Evolutionary conservation across 2,888 invertebrate species (phyloP).

Genomic region (Petrolisthes manimaculis): DNA sequence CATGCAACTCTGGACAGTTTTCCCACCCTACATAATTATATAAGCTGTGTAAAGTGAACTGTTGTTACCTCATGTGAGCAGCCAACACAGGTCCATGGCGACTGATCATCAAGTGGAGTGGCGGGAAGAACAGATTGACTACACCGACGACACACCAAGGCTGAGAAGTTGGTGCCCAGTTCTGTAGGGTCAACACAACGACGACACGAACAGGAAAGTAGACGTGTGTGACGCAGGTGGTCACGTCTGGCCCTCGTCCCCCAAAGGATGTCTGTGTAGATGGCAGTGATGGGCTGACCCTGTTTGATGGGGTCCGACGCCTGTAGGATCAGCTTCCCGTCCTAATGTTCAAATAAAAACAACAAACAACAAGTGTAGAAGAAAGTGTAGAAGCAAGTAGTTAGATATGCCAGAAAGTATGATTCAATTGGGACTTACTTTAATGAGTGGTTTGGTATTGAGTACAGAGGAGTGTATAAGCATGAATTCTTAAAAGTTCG

Average conservation of each 20-base stretch:
- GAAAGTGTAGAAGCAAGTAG: too few relatives aligned
- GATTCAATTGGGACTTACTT: too few relatives aligned
- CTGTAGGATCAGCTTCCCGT: slow-evolving; percentile 74
- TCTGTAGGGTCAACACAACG: slow-evolving; percentile 66
- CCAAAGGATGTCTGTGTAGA: slow-evolving; percentile 66
- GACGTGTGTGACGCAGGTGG: slow-evolving; percentile 58
- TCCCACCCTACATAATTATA: too few relatives aligned
- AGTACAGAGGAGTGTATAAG: not conserved
- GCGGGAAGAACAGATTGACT: slow-evolving; percentile 73
- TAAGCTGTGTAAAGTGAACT: too few relatives aligned
- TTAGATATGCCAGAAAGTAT: too few relatives aligned
- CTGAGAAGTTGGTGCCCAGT: slow-evolving; percentile 64
- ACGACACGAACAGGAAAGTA: slow-evolving; percentile 59
- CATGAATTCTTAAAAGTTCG: not conserved
- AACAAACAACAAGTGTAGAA: too few relatives aligned
- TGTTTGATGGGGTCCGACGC: slow-evolving; percentile 78
- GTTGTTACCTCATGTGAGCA: slow-evolving; percentile 46
- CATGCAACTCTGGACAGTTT: too few relatives aligned
- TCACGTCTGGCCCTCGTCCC: slow-evolving; percentile 66
- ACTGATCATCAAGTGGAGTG: slow-evolving; percentile 71
- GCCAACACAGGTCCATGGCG: slow-evolving; percentile 69
- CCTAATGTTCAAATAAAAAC: too few relatives aligned
- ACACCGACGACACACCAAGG: slow-evolving; percentile 57
- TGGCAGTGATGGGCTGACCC: slow-evolving; percentile 64
- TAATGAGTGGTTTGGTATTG: too few relatives aligned